phyloP scores from a whole-genome alignment of 2,888 invertebrate genomes.

The Rhaphigaster nebulosa region DNA sequence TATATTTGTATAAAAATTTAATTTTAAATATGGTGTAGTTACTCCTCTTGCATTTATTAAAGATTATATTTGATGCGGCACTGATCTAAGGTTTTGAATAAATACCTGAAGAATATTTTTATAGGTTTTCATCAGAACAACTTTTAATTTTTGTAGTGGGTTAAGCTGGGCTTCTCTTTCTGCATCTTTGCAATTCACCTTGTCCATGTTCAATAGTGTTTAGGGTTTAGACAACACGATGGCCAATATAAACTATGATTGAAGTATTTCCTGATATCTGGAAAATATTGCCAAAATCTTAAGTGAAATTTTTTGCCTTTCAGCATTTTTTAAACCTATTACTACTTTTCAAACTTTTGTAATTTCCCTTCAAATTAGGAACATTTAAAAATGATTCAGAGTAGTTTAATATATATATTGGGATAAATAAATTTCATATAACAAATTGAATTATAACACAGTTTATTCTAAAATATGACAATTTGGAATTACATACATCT shows the following conservation, averaged over 20 bases:
- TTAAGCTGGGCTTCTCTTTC: background rate
- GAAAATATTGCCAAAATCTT: background rate
- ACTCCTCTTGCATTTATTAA: background rate
- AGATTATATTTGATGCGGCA: background rate
- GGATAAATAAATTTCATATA: background rate
- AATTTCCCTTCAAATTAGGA: background rate
- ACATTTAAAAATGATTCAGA: background rate
- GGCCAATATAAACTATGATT: background rate
- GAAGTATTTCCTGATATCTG: background rate
- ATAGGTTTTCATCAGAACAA: background rate
- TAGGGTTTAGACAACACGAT: background rate
- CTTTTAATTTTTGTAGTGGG: background rate
- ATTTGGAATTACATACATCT: slow-evolving; percentile 55
- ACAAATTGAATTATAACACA: slow-evolving; percentile 46
- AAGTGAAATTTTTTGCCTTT: background rate
- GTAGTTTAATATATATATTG: background rate
- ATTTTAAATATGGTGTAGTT: background rate
- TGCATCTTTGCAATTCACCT: background rate
- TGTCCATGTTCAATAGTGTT: background rate
- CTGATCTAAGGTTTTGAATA: background rate
- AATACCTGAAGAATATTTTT: background rate
- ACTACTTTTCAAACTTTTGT: background rate
- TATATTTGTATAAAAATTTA: background rate
- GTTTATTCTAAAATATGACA: slow-evolving; percentile 61
- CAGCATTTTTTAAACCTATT: background rate